A percentile compares a stretch with the other conserved stretches of the same genome.
Conservation (phyloP, 1,140 invertebrate genomes). For the Apis dorsata region DNA sequence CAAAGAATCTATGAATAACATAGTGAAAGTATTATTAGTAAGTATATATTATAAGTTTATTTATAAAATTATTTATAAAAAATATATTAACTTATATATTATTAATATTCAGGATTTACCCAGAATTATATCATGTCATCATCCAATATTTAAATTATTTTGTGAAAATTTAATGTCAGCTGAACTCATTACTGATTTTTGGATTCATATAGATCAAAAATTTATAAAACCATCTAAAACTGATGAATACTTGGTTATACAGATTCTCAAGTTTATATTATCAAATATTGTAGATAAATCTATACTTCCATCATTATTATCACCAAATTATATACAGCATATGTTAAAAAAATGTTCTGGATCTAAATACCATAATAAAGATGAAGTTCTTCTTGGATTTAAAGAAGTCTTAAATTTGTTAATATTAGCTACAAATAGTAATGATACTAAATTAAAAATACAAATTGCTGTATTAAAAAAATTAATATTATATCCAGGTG, state of each 20-base stretch:
- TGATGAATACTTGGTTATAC: conserved; percentile 80
- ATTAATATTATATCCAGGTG: conserved; percentile 84
- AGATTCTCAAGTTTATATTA: conserved; percentile 80
- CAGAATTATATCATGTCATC: conserved; percentile 80
- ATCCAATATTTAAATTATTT: conserved; percentile 83
- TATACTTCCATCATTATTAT: conserved; percentile 79
- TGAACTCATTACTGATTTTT: conserved; percentile 79
- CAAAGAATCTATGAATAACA: conserved; percentile 80
- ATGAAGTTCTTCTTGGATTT: conserved; percentile 75
- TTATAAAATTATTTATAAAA: conserved; percentile 31
- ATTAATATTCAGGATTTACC: conserved; percentile 79
- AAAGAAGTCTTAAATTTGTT: conserved; percentile 81
- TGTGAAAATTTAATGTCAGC: conserved; percentile 79
- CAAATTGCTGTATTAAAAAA: conserved; percentile 83
- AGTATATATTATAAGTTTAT: conserved; percentile 61
- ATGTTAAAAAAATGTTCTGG: conserved; percentile 82
- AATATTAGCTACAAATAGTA: conserved; percentile 78
- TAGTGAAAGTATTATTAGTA: conserved; percentile 83
- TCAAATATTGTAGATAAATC: conserved; percentile 78
- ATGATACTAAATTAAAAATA: conserved; percentile 78
- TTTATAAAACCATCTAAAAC: conserved; percentile 83
- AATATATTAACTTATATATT: conserved; percentile 45
- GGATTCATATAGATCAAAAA: conserved; percentile 81
- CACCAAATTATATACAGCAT: conserved; percentile 81
- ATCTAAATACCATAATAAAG: conserved; percentile 77